Evolutionary conservation across 2,113 vertebrate genomes (phyloP).

Genomic region (Catharus bicknelli): DNA sequence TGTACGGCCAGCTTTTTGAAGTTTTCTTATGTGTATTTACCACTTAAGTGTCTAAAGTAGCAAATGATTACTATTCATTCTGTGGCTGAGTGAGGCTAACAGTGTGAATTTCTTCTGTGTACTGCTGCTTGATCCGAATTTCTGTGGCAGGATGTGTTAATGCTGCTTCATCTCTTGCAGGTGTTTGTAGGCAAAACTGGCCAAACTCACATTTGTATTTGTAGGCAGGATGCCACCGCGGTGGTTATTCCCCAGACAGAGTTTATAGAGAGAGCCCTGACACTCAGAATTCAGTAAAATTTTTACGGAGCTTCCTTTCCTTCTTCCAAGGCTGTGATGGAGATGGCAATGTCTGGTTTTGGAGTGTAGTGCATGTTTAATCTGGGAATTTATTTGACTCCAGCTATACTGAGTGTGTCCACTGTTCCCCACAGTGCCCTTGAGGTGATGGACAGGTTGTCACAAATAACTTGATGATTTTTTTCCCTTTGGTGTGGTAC

Average conservation of each 20-base stretch:
- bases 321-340: neutral
- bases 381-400: accelerated
- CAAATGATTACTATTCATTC: accelerated
- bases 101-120: neutral
- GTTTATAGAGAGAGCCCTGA: neutral
- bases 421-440: neutral
- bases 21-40: accelerated
- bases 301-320: neutral
- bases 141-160: neutral
- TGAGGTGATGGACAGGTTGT: too few species aligned
- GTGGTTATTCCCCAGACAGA: neutral
- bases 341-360: accelerated
- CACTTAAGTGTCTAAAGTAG: accelerated
- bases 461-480: neutral
- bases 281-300: neutral
- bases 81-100: accelerated
- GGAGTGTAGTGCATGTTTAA: accelerated
- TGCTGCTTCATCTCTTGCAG: neutral
- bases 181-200: neutral
- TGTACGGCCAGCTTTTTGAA: neutral
- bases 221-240: neutral
- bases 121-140: neutral
- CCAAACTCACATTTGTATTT: neutral
- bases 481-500: neutral
- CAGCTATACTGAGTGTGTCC: too few species aligned